Evolutionary conservation across 1,140 invertebrate species (phyloP).

Genomic region (Alviniconcha marisindica): DNA sequence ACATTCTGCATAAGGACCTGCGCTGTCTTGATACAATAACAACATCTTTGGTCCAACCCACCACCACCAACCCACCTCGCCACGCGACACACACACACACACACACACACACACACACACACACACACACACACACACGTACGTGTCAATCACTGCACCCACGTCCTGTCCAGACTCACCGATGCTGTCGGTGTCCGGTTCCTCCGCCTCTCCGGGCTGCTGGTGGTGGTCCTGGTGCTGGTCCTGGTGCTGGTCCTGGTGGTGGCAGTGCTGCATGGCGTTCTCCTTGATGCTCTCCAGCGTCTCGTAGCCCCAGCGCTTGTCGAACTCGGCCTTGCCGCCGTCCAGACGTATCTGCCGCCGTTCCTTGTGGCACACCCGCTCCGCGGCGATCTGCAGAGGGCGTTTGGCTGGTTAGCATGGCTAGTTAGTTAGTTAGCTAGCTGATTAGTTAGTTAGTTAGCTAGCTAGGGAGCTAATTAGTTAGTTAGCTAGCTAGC

Average conservation of each 20-base stretch:
- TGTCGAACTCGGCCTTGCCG: conserved; percentile 62
- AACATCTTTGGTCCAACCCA: no score
- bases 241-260: not conserved
- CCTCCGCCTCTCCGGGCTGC: not conserved
- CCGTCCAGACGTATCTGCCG: conserved; percentile 50
- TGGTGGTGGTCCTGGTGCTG: not conserved
- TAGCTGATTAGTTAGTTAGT: no score
- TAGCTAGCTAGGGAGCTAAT: no score
- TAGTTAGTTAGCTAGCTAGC: no score
- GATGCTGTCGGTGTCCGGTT: not conserved
- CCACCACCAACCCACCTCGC: no score
- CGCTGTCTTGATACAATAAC: no score
- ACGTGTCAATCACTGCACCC: not conserved
- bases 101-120: conserved; percentile 3
- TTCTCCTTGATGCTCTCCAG: conserved; percentile 62
- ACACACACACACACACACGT: not conserved
- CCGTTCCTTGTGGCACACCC: conserved; percentile 37
- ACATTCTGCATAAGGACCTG: no score
- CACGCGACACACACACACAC: not conserved
- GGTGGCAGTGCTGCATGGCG: conserved; percentile 42
- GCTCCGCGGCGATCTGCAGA: conserved; percentile 52
- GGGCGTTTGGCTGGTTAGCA: no score
- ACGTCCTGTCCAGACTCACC: not conserved
- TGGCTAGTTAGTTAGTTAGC: no score
- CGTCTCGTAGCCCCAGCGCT: conserved; percentile 63